Conservation (phyloP, 2,113 vertebrate genomes). For the Sceloporus undulatus region DNA sequence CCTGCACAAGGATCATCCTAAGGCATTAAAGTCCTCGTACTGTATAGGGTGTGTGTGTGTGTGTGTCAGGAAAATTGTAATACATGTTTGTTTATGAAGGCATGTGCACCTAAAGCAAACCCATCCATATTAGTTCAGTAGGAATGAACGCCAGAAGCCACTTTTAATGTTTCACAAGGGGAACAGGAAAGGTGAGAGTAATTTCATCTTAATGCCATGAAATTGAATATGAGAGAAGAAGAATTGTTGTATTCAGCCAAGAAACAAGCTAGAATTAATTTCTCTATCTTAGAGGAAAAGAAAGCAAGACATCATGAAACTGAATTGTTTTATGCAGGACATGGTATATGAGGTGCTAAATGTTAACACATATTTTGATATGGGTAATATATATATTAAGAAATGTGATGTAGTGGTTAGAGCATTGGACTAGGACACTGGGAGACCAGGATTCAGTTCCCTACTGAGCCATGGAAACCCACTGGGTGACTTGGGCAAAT, state of each 20-base stretch:
- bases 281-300: not conserved
- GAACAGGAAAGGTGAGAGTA: not conserved
- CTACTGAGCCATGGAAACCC: too few species aligned
- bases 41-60: not conserved
- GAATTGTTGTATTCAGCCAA: not conserved
- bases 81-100: not conserved
- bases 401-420: too few species aligned
- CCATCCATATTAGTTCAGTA: not conserved
- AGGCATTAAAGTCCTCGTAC: not conserved
- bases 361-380: not conserved
- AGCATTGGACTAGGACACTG: too few species aligned
- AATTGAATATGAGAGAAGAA: not conserved
- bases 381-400: not conserved
- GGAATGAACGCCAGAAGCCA: not conserved
- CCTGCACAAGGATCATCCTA: not conserved
- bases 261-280: not conserved
- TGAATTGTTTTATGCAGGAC: not conserved
- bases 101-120: not conserved
- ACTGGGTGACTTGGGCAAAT: too few species aligned
- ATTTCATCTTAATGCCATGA: not conserved
- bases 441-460: too few species aligned
- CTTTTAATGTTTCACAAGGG: not conserved
- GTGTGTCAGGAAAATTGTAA: not conserved
- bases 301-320: not conserved
- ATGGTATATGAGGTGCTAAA: not conserved